Percentiles rank a stretch among this genome's conserved stretches.
phyloP scores from a whole-genome alignment of 2,113 vertebrate species.

The Oreotragus oreotragus region DNA sequence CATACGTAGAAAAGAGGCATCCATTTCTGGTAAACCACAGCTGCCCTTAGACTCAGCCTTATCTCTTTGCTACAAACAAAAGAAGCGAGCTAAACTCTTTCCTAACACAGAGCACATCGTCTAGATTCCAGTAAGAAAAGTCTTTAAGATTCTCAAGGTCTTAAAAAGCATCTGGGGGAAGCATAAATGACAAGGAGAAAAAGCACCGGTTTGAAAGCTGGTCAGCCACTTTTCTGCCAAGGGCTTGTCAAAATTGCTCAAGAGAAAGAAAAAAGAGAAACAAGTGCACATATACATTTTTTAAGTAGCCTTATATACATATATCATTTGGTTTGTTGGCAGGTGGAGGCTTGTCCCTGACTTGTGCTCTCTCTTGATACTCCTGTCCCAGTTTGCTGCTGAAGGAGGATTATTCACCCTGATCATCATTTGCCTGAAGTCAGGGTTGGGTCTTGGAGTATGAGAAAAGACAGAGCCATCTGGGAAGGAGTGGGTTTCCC shows the following conservation, averaged over 20 bases:
- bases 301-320: conserved; percentile 46
- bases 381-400: neutral
- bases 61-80: neutral
- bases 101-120: neutral
- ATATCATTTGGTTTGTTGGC: neutral
- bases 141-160: neutral
- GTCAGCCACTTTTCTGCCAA: neutral
- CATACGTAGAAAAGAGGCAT: neutral
- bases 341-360: neutral
- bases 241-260: conserved; percentile 27
- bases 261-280: conserved; percentile 28
- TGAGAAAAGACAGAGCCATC: neutral
- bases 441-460: neutral
- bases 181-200: neutral
- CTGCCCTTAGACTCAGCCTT: neutral
- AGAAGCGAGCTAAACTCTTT: neutral
- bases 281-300: conserved; percentile 65
- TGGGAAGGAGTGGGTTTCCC: neutral
- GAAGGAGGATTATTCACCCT: neutral
- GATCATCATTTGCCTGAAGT: neutral
- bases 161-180: neutral
- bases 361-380: neutral
- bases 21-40: neutral
- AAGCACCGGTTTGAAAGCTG: neutral
- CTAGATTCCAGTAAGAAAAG: neutral